Evolutionary conservation across 2,888 invertebrate species (phyloP), one percentile per base, ranked within the genome.

Genomic region (Brachypalpus laphriformis): DNA sequence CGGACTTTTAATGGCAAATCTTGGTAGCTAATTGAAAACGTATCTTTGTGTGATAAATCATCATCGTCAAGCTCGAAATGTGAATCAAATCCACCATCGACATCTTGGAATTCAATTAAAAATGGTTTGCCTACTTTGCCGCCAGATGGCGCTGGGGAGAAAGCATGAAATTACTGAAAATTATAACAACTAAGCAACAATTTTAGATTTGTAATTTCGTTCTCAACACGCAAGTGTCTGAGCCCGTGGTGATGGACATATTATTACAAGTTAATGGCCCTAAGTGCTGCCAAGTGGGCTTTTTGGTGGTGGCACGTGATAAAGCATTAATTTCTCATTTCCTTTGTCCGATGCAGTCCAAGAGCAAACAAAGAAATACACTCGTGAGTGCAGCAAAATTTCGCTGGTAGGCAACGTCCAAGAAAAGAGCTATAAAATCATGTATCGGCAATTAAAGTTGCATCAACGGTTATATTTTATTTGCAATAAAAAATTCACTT

Each of bases 151-250:
- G 42, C 59, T 16, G n/a, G 49, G 61, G 82, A 70, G 80, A 83
- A 80, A 83, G 83, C 80, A 83, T 80, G 63, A 80, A 83, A 83
- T n/a, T n/a, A n/a, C n/a, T n/a, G n/a, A n/a, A n/a, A n/a, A n/a
- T 83, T 83, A 74, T 57, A 54, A 75, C 80, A 75, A 83, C 65
- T 70, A 71, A 34, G 28, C 61, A 25, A 57, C 25, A 45, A 61
- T 68, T 42, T 16, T n/a, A n/a, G 65, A 76, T 76, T 65, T 71
- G 71, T 65, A 83, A 74, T 75, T 74, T 42, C 42, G n/a, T 42
- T 51, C 25, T 51, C 25, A 70, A 42, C 83, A 83, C 80, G 83
- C 74, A 83, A 78, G 31, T 16, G n/a, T n/a, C n/a, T n/a, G n/a
- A n/a, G n/a, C n/a, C n/a, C n/a, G n/a, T 63, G 20, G 8, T 20